Conservation (phyloP, 2,797 vertebrate species). For the Coracias cyanogaster region DNA sequence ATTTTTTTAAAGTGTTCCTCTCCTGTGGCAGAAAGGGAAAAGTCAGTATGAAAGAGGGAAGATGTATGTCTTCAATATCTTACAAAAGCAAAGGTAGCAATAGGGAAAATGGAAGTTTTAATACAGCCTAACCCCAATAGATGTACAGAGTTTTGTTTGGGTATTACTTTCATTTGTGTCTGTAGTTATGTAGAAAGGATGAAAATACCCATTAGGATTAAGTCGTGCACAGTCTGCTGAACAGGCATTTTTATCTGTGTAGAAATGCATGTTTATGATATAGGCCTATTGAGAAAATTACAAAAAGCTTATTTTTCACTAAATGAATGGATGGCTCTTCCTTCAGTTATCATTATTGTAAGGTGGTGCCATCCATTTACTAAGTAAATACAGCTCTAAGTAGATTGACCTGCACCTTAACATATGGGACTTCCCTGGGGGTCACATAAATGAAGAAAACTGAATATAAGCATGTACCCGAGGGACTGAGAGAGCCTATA, state of each 20-base stretch:
- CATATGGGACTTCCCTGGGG: background rate
- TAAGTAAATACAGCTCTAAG: background rate
- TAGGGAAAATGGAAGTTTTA: background rate
- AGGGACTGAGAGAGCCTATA: background rate
- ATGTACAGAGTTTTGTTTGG: background rate
- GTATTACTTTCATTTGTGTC: background rate
- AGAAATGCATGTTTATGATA: background rate
- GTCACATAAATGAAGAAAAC: background rate
- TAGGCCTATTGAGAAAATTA: background rate
- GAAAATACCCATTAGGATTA: background rate
- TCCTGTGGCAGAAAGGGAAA: background rate
- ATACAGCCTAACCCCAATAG: background rate
- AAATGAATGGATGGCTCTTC: background rate
- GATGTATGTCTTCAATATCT: background rate
- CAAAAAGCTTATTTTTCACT: background rate
- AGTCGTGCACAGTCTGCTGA: background rate
- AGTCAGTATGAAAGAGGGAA: background rate
- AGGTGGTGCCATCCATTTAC: background rate
- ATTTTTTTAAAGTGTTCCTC: background rate
- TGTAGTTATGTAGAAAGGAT: background rate
- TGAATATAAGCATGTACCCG: background rate
- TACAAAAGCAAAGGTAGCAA: background rate
- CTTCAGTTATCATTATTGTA: background rate
- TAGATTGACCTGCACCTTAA: constrained; percentile 11
- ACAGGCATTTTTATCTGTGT: background rate